Evolutionary conservation across 2,888 invertebrate species (phyloP).

Genomic region (Archaeoteleia sp.): DNA sequence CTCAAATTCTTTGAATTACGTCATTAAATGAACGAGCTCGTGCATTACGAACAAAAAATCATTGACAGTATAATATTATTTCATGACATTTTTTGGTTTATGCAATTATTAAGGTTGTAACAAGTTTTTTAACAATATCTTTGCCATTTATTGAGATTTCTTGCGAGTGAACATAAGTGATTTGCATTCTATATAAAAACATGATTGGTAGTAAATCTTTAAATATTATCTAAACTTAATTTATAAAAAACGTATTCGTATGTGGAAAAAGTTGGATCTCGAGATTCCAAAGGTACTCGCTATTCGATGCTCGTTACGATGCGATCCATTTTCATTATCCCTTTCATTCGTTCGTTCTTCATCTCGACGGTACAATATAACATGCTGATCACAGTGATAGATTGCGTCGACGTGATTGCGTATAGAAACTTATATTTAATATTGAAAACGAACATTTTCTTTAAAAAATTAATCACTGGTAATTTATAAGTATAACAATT

Average conservation of each 20-base stretch:
- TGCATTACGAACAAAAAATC: constrained; percentile 13
- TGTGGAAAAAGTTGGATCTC: constrained; percentile 37
- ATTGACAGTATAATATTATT: not conserved
- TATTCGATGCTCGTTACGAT: constrained; percentile 48
- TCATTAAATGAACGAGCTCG: constrained; percentile 8
- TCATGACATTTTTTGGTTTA: too few species aligned
- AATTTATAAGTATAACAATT: too few species aligned
- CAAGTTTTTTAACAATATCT: too few species aligned
- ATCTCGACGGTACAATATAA: constrained; percentile 39
- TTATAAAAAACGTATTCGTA: constrained; percentile 10
- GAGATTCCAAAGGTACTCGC: constrained; percentile 41
- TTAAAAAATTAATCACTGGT: too few species aligned
- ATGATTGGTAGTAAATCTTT: too few species aligned
- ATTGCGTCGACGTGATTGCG: constrained; percentile 37
- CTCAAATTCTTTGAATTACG: constrained; percentile 37
- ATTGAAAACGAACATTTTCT: too few species aligned
- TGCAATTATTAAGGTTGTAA: too few species aligned
- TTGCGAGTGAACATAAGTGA: too few species aligned
- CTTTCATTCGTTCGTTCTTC: constrained; percentile 47
- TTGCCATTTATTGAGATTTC: too few species aligned
- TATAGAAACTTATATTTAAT: constrained; percentile 21
- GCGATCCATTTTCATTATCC: constrained; percentile 54
- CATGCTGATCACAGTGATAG: constrained; percentile 42
- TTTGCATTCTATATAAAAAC: too few species aligned
- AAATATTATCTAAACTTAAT: too few species aligned